Percentiles rank a stretch among this genome's conserved stretches.
phyloP scores from a whole-genome alignment of 2,113 vertebrate species.

The Microcebus tavaratra region DNA sequence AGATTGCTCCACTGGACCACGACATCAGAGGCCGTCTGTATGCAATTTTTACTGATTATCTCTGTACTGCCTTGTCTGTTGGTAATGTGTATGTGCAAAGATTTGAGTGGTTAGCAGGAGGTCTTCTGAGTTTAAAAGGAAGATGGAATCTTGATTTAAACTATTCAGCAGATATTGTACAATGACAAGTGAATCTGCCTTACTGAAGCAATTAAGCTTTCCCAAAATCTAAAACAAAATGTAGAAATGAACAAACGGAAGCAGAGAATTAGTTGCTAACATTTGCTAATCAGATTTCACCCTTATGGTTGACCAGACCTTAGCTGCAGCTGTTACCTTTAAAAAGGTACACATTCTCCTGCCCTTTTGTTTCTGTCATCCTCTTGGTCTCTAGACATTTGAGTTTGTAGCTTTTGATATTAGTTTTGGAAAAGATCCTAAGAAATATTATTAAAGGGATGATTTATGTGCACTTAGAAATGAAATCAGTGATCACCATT shows the following conservation, averaged over 20 bases:
- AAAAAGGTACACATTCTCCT: not conserved
- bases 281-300: not conserved
- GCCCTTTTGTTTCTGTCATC: not conserved
- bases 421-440: constrained; percentile 45
- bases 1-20: not conserved
- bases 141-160: not conserved
- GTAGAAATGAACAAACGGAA: not conserved
- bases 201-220: not conserved
- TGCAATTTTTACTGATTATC: not conserved
- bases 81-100: not conserved
- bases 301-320: not conserved
- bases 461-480: constrained; percentile 57
- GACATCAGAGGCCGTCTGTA: not conserved
- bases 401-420: constrained; percentile 32
- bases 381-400: constrained; percentile 29
- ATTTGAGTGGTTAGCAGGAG: not conserved
- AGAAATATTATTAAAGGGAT: constrained; percentile 60
- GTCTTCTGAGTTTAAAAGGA: not conserved
- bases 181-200: not conserved
- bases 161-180: not conserved
- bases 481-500: constrained; percentile 51
- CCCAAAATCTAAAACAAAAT: not conserved
- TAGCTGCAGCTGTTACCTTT: not conserved
- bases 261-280: not conserved
- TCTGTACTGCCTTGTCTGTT: not conserved